These are phyloP conservation scores for Calycopis cecrops DNA, from an alignment of 1,140 invertebrate species.

Conservation along the genomic window DNA sequence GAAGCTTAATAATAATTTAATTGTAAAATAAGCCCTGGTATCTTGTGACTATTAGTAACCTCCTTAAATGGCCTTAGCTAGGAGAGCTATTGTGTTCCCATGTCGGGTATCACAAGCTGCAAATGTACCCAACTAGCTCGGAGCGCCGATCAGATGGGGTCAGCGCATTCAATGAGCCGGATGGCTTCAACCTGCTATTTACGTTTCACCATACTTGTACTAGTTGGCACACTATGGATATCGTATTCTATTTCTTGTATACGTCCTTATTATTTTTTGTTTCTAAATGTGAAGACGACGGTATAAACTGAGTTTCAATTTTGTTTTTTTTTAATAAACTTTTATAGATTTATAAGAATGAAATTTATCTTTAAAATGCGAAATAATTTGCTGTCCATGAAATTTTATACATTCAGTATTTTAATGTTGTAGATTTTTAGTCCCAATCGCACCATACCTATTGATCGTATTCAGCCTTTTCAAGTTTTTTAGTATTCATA, in stretches of 20 bases:
- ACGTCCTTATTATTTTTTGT: conserved; percentile 30
- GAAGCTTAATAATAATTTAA: conserved; percentile 23
- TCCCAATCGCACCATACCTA: no score
- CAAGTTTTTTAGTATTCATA: no score
- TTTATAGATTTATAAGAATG: no score
- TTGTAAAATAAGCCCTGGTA: conserved; percentile 17
- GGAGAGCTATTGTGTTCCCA: conserved; percentile 38
- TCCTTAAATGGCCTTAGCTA: conserved; percentile 32
- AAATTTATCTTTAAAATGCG: no score
- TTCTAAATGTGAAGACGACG: no score
- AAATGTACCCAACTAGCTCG: conserved; percentile 53
- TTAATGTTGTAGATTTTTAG: no score
- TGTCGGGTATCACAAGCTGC: conserved; percentile 48
- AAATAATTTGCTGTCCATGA: no score
- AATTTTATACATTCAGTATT: no score
- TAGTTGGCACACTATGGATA: conserved; percentile 66
- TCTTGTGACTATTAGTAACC: conserved; percentile 24
- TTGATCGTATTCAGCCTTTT: no score
- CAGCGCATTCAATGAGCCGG: conserved; percentile 72
- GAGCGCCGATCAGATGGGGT: conserved; percentile 68
- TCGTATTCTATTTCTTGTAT: conserved; percentile 52
- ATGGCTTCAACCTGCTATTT: conserved; percentile 70
- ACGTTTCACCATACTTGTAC: conserved; percentile 66
- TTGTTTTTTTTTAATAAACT: no score
- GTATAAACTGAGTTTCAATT: no score